Evolutionary conservation across 2,113 vertebrate genomes (phyloP), one percentile per base, ranked within the genome.

Genomic region (Macquaria australasica): DNA sequence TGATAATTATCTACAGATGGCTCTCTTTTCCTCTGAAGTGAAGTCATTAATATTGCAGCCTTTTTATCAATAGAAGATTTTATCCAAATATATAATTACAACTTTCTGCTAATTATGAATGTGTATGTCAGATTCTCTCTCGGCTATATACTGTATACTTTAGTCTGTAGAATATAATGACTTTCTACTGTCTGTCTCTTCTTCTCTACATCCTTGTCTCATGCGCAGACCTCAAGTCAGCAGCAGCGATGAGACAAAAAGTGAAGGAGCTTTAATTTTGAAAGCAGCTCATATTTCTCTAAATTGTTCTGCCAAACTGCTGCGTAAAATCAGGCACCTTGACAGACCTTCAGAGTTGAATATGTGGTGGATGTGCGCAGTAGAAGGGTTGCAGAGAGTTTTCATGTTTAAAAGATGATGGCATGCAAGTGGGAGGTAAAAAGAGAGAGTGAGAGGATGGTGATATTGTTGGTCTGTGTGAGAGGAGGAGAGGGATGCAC

Each of bases 1-100:
- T 15, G 71, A 77, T 84, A 81, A 80, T 87, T 82, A 84, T 78
- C 72, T 75, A 20, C 73, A 85, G 55, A 90, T 91, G 76, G 62
- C 28, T 62, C 31, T 66, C 53, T 69, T 79, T 74, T 77, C 55
- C 39, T 82, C 73, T 87, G 31, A 70, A 60, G 23, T 67, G 25
- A 79, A 83, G 20, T 64, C 43, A 79, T 83, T 87, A 83, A 28
- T n/a, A 70, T 20, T 53, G 8, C 37, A 82, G 25, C 23, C n/a
- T 41, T 82, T 77, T 83, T 34, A 69, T 31, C 48, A 73, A 23
- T 2, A 55, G 10, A 56, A 55, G 15, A 78, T 70, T 50, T 45
- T 48, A 79, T 83, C 64, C 69, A 69, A 77, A 79, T 76, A 10
- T 39, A 10, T 72, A 45, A 56, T 48, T 58, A 62, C 28, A 25